Evolutionary conservation across 2,113 vertebrate genomes (phyloP).

Genomic region (Cardinalis cardinalis): DNA sequence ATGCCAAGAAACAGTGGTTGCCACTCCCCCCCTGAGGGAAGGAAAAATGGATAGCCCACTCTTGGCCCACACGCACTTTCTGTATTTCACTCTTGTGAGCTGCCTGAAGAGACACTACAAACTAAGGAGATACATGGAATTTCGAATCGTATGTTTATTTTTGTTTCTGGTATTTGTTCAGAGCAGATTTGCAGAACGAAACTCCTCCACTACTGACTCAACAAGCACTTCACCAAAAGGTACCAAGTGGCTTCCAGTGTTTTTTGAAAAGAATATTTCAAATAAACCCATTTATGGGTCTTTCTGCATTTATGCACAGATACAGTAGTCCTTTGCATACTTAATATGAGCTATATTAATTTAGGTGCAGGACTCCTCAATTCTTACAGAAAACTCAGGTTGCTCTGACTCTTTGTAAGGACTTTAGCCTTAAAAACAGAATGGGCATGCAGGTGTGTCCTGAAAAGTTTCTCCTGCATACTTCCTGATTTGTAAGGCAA

Average conservation of each 20-base stretch:
- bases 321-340: rapidly evolving
- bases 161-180: background rate
- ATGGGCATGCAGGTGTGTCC: background rate
- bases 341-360: background rate
- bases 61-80: background rate
- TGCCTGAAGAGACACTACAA: background rate
- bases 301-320: background rate
- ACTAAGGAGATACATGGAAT: background rate
- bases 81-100: background rate
- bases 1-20: slow-evolving; percentile 18
- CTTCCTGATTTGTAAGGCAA: background rate
- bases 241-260: background rate
- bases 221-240: background rate
- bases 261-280: background rate
- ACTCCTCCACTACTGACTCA: background rate
- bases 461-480: background rate
- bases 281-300: background rate
- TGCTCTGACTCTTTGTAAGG: background rate
- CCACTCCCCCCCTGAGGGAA: background rate
- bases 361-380: background rate
- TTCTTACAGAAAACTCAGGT: background rate
- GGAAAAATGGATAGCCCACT: background rate
- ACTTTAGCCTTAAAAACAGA: background rate
- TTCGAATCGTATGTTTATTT: background rate
- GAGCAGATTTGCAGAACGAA: background rate